Base-by-base conservation (phyloP, 2,888 invertebrate species). In the Euclidia mi region DNA sequence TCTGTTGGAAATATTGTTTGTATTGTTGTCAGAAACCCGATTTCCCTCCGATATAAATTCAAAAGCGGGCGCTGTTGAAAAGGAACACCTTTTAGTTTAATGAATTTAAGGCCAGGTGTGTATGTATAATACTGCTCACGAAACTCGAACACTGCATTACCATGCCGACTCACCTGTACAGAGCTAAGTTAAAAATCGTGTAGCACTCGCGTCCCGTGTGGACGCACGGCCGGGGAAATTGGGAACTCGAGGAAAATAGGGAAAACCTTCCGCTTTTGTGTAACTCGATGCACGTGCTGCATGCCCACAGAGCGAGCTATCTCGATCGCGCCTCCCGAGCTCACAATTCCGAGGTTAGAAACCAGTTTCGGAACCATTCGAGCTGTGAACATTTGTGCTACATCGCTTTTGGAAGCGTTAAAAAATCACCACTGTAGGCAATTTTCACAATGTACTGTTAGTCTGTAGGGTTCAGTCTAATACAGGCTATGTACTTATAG, bases 161-260 rank as follows among this genome's bases (percentile, higher is more conserved):
- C 87, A 82, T 80, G 73, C 75, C 73, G 68, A 65, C 76, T 81
- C 81, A 89, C 88, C 89, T 90, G 85, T 78, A 75, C 70, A 74
- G 76, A 69, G 82, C 77, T 92, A 92, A 93, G 92, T 93, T 90
- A 89, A 92, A 92, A 92, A 87, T 87, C 92, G 79, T 92, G 92
- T 92, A 87, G 82, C 82, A 70, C 79, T 79, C 79, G 63, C 75
- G 78, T 88, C 84, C 85, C 86, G 73, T 79, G 82, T 77, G 90
- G 81, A 82, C 82, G 84, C 68, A 65, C 65, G 82, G 57, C 60
- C 69, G 63, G 75, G 79, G 82, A 85, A 87, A 85, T 82, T 71
- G 80, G 74, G 78, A 63, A 67, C 77, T 78, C 69, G 55, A 56
- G 65, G 74, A 83, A 88, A 86, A 89, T 87, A 85, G 84, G 84